Base-by-base conservation (phyloP, 2,888 invertebrate species). In the Xylota segnis region DNA sequence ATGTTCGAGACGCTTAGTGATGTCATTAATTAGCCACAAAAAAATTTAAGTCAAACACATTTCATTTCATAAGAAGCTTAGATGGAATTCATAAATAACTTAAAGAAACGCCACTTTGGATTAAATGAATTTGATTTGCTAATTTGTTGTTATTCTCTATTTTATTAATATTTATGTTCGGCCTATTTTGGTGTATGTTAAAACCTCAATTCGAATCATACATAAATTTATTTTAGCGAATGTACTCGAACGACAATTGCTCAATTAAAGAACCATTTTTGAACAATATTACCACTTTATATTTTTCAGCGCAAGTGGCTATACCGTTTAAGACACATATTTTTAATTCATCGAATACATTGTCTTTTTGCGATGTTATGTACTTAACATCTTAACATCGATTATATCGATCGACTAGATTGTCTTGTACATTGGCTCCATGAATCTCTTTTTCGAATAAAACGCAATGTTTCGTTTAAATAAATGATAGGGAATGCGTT, bases 51-150 rank as follows among this genome's bases (percentile, higher is more conserved):
- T 10, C 34, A 34, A 34, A 7, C 7, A 10, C 10, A 34, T 34
- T 34, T 34, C 34, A 34, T 34, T 34, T 34, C 34, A 10, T 34
- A 34, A 34, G 34, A 10, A 34, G 9, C 34, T 34, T 10, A 34
- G 10, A n/a, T 40, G 40, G 5, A 40, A n/a, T n/a, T n/a, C n/a
- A n/a, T 40, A n/a, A 40, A 4, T 40, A n/a, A n/a, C 40, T n/a
- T n/a, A n/a, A 29, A 5, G 4, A n/a, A 52, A 52, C 27, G 12
- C n/a, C 52, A 27, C 12, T 37, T 58, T 6, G 34, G 16, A 34
- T 58, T 34, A 58, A n/a, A 4, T 58, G 12, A 58, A 58, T 58
- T 58, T 58, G 16, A 18, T 58, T 58, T 37, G 58, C 58, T 58
- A 58, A 58, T 58, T 58, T 18, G 58, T 58, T 16, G 23, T 23